Base-by-base conservation (phyloP, 2,797 vertebrate species). In the Alfaro cultratus region DNA sequence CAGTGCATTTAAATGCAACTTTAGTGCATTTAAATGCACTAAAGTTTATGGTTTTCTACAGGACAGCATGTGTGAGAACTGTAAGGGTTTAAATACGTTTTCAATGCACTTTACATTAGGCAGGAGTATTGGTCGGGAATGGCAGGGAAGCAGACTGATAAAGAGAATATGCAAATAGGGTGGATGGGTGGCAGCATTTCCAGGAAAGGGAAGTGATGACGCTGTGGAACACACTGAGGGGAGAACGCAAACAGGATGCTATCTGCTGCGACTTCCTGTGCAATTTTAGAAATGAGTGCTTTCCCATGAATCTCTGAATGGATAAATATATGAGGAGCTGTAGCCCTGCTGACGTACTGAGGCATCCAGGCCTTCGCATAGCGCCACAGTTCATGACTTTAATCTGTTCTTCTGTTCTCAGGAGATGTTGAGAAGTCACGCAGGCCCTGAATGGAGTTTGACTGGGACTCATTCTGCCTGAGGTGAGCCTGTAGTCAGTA, bases 191-290 rank as follows among this genome's bases (percentile, higher is more conserved):
- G 90, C 80, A 88, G 92, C 91, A 91, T 95, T 94, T 95, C 95
- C 95, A 95, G 95, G 94, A 95, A 96, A 95, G 89, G 94, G 95
- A 95, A 95, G 91, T 92, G 86, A 86, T 95, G 95, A 95, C 87
- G 93, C 92, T 92, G 91, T 89, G 95, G 92, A 94, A 91, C 83
- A 68, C 88, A 86, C 91, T 60, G 86, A 90, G 85, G 86, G 91
- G 93, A 94, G 91, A 89, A 91, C 88, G 83, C 94, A 96, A 95
- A 96, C 95, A 95, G 96, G 96, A 96, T 95, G 95, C 92, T 88
- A 89, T 92, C 92, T 95, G 89, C 90, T 92, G 90, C 85, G 90
- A 91, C 94, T 95, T 96, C 95, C 95, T 95, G 95, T 93, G 93
- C 87, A 90, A 78, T 91, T 94, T 92, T 91, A 91, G 86, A 95